phyloP scores from a whole-genome alignment of 2,113 vertebrate species.

The Orycteropus afer region DNA sequence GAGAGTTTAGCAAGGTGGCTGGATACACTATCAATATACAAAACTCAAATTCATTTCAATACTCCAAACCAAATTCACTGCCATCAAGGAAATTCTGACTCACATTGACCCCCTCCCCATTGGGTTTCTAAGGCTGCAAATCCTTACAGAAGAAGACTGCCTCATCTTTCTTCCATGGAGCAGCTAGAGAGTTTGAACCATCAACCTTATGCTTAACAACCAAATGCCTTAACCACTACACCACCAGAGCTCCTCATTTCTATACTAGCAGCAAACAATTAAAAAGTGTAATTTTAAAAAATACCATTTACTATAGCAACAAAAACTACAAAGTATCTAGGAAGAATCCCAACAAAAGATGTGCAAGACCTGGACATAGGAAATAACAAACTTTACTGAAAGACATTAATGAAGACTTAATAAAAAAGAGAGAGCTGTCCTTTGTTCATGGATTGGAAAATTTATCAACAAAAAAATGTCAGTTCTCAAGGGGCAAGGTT shows the following conservation, averaged over 20 bases:
- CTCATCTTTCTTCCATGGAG: no score
- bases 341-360: constrained; percentile 8
- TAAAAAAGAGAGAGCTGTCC: background rate
- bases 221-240: no score
- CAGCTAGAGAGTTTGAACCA: no score
- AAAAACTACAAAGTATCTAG: background rate
- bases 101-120: no score
- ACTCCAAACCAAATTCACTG: no score
- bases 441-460: background rate
- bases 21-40: constrained; percentile 11
- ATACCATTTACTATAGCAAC: background rate
- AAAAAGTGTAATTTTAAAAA: constrained; percentile 24
- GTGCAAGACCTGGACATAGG: background rate
- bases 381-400: constrained; percentile 7
- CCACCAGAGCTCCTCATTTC: no score
- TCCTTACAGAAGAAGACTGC: no score
- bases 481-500: no score
- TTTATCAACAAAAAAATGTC: background rate
- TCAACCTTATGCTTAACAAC: no score
- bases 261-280: background rate
- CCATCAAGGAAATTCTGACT: no score
- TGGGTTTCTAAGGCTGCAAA: no score
- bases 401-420: background rate
- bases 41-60: constrained; percentile 10
- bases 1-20: background rate